A percentile compares a stretch with the other conserved stretches of the same genome.
Evolutionary conservation across 2,113 vertebrate genomes (phyloP).

Genomic region (Balaeniceps rex): DNA sequence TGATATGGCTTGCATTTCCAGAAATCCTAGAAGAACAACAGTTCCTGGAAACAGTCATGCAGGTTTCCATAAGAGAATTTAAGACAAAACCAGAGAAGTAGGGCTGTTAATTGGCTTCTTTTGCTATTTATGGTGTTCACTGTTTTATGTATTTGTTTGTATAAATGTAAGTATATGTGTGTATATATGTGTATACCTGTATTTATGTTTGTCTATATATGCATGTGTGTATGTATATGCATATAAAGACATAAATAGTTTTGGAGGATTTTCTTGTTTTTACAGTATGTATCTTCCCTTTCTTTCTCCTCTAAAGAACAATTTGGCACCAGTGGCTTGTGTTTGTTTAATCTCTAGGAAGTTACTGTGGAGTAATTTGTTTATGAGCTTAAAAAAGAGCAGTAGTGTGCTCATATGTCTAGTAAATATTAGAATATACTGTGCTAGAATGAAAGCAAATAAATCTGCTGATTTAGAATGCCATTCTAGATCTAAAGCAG

Average conservation of each 20-base stretch:
- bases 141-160: background rate
- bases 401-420: background rate
- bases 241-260: background rate
- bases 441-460: background rate
- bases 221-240: background rate
- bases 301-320: background rate
- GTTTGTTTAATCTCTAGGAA: background rate
- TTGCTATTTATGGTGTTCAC: background rate
- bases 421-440: background rate
- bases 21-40: background rate
- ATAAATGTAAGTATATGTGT: background rate
- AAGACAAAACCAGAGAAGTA: background rate
- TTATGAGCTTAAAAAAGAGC: background rate
- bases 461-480: background rate
- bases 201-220: background rate
- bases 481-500: background rate
- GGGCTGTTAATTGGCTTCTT: background rate
- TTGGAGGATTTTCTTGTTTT: background rate
- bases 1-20: accelerated
- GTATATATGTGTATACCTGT: background rate
- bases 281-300: background rate
- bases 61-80: background rate
- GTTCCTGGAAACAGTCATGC: background rate
- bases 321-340: background rate
- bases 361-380: background rate